Conservation (phyloP, 2,888 invertebrate genomes). For the Chamaedrilus cognettii region DNA sequence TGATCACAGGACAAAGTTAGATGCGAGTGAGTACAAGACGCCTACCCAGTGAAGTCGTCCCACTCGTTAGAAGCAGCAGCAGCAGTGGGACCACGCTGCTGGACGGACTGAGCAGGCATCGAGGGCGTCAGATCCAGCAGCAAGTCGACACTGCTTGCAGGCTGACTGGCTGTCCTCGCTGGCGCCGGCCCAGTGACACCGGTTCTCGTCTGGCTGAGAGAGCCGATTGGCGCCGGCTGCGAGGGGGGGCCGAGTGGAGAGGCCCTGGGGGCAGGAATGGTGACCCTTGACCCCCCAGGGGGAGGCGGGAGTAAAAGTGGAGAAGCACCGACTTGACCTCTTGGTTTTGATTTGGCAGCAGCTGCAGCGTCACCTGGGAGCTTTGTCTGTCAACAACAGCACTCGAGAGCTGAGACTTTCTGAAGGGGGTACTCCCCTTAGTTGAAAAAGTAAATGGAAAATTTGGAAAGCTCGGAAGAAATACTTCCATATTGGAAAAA, state of each 20-base stretch:
- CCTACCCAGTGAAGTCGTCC: conserved; percentile 48
- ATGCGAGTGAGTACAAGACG: no score
- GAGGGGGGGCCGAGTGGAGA: conserved; percentile 62
- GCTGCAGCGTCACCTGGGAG: no score
- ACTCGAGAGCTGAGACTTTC: no score
- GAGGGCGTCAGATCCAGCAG: conserved; percentile 9
- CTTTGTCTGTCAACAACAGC: no score
- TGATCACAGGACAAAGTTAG: no score
- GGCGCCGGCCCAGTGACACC: background rate
- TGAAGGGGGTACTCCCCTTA: no score
- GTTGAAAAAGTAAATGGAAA: no score
- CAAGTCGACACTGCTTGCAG: conserved; percentile 14
- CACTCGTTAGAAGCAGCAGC: conserved; percentile 38
- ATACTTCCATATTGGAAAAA: no score
- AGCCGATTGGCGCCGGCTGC: conserved; percentile 10
- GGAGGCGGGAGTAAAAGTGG: conserved; percentile 75
- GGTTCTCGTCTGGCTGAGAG: background rate
- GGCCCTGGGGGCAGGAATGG: conserved; percentile 65
- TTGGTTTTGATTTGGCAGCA: conserved; percentile 66
- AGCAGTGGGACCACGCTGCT: background rate
- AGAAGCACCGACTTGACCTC: conserved; percentile 48
- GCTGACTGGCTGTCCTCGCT: background rate
- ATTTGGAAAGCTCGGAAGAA: no score
- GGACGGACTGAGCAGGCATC: background rate
- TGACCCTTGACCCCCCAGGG: conserved; percentile 75